Evolutionary conservation across 2,797 vertebrate species (phyloP), one percentile per base, ranked within the genome.

Genomic region (Liparis tanakae): DNA sequence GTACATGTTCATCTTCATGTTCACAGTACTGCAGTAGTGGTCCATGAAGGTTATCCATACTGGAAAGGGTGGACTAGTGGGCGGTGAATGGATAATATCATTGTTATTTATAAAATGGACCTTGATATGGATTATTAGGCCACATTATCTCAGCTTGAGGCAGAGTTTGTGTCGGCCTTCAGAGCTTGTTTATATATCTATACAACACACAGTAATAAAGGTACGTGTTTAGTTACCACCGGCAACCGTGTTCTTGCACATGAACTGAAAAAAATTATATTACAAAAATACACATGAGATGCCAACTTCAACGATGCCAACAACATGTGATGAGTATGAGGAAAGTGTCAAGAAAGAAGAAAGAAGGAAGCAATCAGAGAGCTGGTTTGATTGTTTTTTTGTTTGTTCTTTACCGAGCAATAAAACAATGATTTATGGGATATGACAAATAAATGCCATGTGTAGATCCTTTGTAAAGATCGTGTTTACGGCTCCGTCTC

Each of bases 251-350:
- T 64, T 41, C 62, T 14, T 67, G 30, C 18, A 4, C 18, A 65
- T 71, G 10, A 66, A 33, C 4, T 43, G 13, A 79, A 46, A 14
- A 39, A 37, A 33, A 10, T 1, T 34, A 72, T 10, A 12, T 17
- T 14, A 39, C 4, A 10, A 46, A 18, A 46, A 18, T 57, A 36
- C 20, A 54, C n/a, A 39, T 78, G 20, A 67, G 22, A 54, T 65
- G 61, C 44, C 60, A 57, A 13, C 44, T 79, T 66, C 15, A 68
- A 69, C 17, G 6, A 2, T 68, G 58, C 56, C 51, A n/a, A 67
- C 50, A 48, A 59, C 54, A 50, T 39, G 43, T 72, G 57, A 67
- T 74, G 44, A 76, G 73, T 84, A 64, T 75, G 44, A 61, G 37
- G 69, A 53, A 67, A 41, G 70, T 62, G 67, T 88, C 64, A 12